Conservation (phyloP, 2,797 vertebrate species). For the Ambastaia sidthimunki region DNA sequence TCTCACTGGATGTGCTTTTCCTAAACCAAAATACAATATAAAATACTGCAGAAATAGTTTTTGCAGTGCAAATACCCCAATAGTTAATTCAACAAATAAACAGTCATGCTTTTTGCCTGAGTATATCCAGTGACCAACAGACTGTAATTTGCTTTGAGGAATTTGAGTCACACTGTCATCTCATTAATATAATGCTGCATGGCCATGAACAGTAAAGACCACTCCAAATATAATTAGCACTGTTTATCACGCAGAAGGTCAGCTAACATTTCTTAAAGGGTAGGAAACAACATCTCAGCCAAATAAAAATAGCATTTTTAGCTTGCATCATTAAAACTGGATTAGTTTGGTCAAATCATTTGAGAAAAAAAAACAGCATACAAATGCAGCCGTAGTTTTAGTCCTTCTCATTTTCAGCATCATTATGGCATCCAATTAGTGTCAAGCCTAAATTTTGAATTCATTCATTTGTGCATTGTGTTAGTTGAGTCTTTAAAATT, state of each 20-base stretch:
- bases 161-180: constrained; percentile 22
- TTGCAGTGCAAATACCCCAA: neutral
- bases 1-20: neutral
- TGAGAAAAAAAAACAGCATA: neutral
- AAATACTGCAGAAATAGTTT: neutral
- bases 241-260: constrained; percentile 49
- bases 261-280: constrained; percentile 18
- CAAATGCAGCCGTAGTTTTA: neutral
- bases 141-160: constrained; percentile 7
- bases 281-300: constrained; percentile 8
- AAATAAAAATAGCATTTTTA: constrained; percentile 9
- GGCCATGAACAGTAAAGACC: constrained; percentile 44
- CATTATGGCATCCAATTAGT: neutral
- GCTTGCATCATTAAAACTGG: neutral
- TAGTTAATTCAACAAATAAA: neutral
- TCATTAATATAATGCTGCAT: constrained; percentile 45
- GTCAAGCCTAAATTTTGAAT: neutral
- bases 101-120: neutral
- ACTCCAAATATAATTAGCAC: constrained; percentile 50
- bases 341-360: neutral
- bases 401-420: neutral
- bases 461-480: neutral
- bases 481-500: neutral
- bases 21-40: neutral
- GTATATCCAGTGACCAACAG: neutral